Evolutionary conservation across 1,140 invertebrate species (phyloP), one percentile per base, ranked within the genome.

Genomic region (Sycobia sp.): DNA sequence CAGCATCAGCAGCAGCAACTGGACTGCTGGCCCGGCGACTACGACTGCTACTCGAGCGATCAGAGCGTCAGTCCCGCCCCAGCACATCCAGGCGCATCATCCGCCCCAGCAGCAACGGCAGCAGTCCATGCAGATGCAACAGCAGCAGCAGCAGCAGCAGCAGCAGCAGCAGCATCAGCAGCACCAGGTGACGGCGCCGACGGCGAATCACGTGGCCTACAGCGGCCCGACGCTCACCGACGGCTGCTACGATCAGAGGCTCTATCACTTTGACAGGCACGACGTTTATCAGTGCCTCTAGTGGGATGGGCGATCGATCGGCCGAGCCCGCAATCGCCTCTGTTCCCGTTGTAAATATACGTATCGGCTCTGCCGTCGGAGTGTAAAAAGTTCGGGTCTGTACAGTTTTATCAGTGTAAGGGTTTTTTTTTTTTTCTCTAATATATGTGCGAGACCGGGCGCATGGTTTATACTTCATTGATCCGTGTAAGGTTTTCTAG

Each of bases 281-380:
- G 72, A 69, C 34, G 77, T 80, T 71, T 81, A 81, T 46, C 79
- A 80, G 73, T 82, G 80, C 66, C 75, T 82, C 59, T 81, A 78
- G 66, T 47, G 38, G 16, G 51, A 0, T 7, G 20, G 9, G 10
- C 2, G 18, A 1, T 10, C 23, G 8, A 5, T 0, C n/a, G n/a
- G n/a, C n/a, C n/a, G n/a, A n/a, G n/a, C n/a, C 46, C 22, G 16
- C 23, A 16, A n/a, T 27, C 25, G 46, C 46, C 23, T 49, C 29
- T 27, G 11, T 5, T 49, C 14, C 3, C 34, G 10, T 36, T 36
- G 34, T 13, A 36, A 7, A n/a, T n/a, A n/a, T n/a, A n/a, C n/a
- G n/a, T n/a, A n/a, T n/a, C n/a, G n/a, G n/a, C n/a, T n/a, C n/a
- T n/a, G n/a, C n/a, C n/a, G n/a, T n/a, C n/a, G n/a, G n/a, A 32